Evolutionary conservation across 2,888 invertebrate genomes (phyloP).

Genomic region (Heteromyza rotundicornis): DNA sequence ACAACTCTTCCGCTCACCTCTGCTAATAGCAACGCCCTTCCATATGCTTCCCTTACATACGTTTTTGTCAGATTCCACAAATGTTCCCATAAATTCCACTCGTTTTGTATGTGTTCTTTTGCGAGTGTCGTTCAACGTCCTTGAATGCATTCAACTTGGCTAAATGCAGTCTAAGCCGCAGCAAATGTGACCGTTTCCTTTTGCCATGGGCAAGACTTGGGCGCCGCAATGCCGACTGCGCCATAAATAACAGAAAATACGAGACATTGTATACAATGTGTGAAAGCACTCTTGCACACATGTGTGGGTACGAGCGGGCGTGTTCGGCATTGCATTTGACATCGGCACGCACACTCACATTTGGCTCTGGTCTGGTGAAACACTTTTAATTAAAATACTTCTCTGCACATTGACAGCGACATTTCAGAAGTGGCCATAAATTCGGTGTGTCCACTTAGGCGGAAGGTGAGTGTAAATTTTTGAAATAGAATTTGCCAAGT

Average conservation of each 20-base stretch:
- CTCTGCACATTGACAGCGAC: not conserved
- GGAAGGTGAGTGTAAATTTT: not conserved
- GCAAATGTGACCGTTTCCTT: too few species aligned
- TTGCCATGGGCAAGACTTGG: not conserved
- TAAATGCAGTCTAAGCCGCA: not conserved
- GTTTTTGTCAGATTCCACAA: not conserved
- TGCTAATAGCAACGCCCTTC: too few species aligned
- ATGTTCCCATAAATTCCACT: not conserved
- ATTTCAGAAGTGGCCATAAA: not conserved
- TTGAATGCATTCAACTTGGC: not conserved
- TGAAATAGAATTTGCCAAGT: not conserved
- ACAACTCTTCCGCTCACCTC: too few species aligned
- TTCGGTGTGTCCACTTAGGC: not conserved
- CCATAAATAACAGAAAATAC: conserved; percentile 1
- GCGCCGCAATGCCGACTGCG: not conserved
- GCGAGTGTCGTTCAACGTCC: not conserved
- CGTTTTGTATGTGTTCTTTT: not conserved
- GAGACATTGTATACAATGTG: not conserved
- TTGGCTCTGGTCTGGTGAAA: not conserved
- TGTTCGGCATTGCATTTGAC: not conserved
- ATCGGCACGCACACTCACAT: not conserved
- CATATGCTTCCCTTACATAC: too few species aligned
- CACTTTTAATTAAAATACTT: not conserved
- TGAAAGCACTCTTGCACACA: not conserved
- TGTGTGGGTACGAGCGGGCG: not conserved